Base-by-base conservation (phyloP, 2,888 invertebrate species). In the Tortrix viridana region DNA sequence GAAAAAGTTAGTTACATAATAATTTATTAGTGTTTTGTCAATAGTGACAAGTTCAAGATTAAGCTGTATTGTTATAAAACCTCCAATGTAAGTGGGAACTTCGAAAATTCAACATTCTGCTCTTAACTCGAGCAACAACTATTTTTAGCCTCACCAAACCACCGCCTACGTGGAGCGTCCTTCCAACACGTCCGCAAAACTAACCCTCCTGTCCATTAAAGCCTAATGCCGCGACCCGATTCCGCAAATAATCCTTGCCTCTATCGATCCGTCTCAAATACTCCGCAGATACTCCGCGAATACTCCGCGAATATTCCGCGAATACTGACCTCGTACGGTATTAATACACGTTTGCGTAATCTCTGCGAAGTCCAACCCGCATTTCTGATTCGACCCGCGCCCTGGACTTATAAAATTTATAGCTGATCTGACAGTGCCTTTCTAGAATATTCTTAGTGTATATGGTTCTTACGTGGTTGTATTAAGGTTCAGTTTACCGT, bases 361-460 rank as follows among this genome's bases (percentile, higher is more conserved):
- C 89, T 86, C 79, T 86, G 89, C 86, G 74, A 70, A 70, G 79
- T 74, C 79, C 74, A 74, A 67, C 63, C 71, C 77, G 71, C 77
- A 87, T 87, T 87, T 83, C 79, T 79, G 79, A 89, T 88, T 81
- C 87, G 77, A 70, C 69, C 65, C 85, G 79, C 78, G 83, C 84
- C 69, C 71, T 77, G 89, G 92, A 84, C 86, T 85, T 83, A 90
- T 90, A 89, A 89, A 93, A 93, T 93, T 91, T 93, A 93, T 89
- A 85, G 90, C 88, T 86, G 85, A 87, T 87, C 88, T 88, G 85
- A 88, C 89, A 85, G 82, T 86, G 84, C 82, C 77, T 75, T 59
- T 49, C 22, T 49, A 58, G 22, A 47, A 56, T 23, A 41, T 23
- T 38, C 12, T 32, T 32, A 9, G 32, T 32, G 32, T 22, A 4